Conservation (phyloP, 2,113 vertebrate genomes). For the Callocephalon fimbriatum region DNA sequence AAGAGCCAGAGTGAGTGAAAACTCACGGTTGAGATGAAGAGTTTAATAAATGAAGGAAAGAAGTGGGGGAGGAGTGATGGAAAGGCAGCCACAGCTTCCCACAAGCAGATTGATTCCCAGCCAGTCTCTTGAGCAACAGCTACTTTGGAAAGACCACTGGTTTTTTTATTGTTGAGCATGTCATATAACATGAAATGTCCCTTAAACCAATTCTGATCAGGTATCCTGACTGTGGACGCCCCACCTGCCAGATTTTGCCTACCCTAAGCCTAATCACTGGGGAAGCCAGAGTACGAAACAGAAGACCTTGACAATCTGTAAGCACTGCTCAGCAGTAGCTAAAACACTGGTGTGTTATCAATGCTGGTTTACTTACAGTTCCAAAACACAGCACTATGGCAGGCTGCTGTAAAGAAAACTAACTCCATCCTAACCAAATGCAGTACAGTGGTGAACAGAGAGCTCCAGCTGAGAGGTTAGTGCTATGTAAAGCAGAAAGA, state of each 20-base stretch:
- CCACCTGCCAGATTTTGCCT: rapidly evolving
- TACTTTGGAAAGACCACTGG: not conserved
- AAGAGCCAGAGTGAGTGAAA: not conserved
- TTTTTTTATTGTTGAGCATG: not conserved
- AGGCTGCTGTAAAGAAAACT: not conserved
- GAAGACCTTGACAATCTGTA: not conserved
- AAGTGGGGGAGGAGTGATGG: rapidly evolving
- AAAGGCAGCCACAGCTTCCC: not conserved
- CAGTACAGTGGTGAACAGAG: not conserved
- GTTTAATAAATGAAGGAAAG: not conserved
- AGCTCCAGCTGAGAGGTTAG: not conserved
- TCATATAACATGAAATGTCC: not conserved
- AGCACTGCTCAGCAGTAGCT: not conserved
- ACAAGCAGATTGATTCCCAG: not conserved
- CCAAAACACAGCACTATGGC: not conserved
- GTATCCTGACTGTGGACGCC: not conserved
- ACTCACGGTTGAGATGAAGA: not conserved
- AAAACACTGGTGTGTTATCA: not conserved
- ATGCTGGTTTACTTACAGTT: not conserved
- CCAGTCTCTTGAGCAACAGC: not conserved
- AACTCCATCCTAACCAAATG: not conserved
- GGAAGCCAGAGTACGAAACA: not conserved
- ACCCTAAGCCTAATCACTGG: not conserved
- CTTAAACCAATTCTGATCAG: not conserved
- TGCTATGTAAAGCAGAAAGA: not conserved